Percentiles rank a stretch among this genome's conserved stretches.
Conservation (phyloP, 1,140 invertebrate genomes). For the Pomacea maculata region DNA sequence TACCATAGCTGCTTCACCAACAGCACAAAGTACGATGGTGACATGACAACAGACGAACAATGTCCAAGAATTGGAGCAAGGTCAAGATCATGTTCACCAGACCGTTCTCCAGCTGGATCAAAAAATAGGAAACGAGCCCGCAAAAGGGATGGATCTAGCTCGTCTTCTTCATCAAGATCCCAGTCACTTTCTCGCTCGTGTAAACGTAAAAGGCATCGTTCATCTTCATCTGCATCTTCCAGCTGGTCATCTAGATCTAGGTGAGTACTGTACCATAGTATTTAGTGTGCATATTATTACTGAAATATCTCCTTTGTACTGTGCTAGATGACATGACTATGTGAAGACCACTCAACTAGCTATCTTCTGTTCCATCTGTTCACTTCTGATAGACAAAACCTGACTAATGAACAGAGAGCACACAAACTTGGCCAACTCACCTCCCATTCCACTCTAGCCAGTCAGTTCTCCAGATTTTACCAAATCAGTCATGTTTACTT, state of each 20-base stretch:
- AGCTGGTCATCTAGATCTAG: constrained; percentile 38
- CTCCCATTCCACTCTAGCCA: too few relatives aligned
- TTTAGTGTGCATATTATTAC: too few relatives aligned
- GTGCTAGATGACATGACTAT: too few relatives aligned
- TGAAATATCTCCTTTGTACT: too few relatives aligned
- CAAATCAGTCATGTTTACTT: too few relatives aligned
- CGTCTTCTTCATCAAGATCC: constrained; percentile 34
- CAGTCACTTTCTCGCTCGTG: constrained; percentile 43
- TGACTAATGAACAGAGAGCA: too few relatives aligned
- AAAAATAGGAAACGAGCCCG: constrained; percentile 28
- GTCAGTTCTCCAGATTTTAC: too few relatives aligned
- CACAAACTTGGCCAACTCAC: too few relatives aligned
- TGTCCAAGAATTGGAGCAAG: background rate
- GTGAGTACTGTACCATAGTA: constrained; percentile 6
- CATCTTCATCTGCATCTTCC: constrained; percentile 38
- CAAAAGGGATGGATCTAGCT: constrained; percentile 26
- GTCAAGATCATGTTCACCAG: constrained; percentile 22
- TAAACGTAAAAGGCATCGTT: constrained; percentile 17
- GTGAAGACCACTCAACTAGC: too few relatives aligned
- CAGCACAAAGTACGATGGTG: constrained; percentile 54
- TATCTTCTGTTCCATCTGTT: too few relatives aligned
- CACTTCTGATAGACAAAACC: too few relatives aligned
- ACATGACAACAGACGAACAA: background rate
- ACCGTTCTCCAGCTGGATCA: background rate
- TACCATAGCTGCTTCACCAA: constrained; percentile 62